Conservation (phyloP, 2,113 vertebrate species). For the Galemys pyrenaicus region DNA sequence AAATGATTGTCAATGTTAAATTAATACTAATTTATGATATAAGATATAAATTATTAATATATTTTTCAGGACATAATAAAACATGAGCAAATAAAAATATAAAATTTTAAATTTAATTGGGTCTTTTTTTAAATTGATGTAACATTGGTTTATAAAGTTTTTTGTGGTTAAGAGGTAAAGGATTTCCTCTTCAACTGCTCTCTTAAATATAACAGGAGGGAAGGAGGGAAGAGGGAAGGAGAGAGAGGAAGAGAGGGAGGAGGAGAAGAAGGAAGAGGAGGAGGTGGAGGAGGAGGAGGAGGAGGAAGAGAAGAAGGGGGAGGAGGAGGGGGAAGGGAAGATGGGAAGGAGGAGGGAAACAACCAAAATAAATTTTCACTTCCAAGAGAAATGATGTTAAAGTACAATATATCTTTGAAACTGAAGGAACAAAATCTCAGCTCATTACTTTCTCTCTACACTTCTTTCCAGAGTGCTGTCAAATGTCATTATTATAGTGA, state of each 20-base stretch:
- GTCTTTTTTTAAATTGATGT: background rate
- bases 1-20: background rate
- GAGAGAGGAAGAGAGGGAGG: no score
- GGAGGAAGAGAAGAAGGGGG: background rate
- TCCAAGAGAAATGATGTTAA: background rate
- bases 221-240: background rate
- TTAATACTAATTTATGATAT: background rate
- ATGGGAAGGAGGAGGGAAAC: background rate
- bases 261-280: rapidly evolving
- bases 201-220: background rate
- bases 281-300: background rate
- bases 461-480: background rate
- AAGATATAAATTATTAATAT: background rate
- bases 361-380: background rate
- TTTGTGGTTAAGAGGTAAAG: no score
- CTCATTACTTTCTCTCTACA: background rate
- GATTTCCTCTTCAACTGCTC: background rate
- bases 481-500: slow-evolving; percentile 21
- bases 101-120: background rate
- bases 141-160: no score
- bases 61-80: background rate
- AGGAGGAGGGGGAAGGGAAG: background rate
- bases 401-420: background rate
- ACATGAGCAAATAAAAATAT: background rate
- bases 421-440: background rate